Conservation (phyloP, 2,888 invertebrate species). For the Eupithecia inturbata region DNA sequence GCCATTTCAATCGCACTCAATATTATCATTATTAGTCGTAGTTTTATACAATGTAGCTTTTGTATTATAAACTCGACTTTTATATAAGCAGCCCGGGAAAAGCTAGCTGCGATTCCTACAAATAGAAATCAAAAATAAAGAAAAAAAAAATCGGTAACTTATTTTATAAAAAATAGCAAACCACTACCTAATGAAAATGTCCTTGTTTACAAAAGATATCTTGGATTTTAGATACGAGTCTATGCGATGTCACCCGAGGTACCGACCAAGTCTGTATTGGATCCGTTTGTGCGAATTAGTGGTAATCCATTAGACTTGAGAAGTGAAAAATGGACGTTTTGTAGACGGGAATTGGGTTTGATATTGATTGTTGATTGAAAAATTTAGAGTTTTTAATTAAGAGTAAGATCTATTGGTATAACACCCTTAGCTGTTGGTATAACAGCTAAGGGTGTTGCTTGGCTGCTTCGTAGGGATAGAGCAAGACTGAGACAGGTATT, state of each 20-base stretch:
- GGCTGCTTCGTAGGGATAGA: not conserved
- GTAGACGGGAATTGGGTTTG: conserved; percentile 6
- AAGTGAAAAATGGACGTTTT: conserved; percentile 17
- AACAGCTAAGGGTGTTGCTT: not conserved
- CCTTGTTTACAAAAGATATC: not conserved
- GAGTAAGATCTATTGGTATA: not conserved
- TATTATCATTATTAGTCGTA: too few relatives aligned
- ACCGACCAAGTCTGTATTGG: not conserved
- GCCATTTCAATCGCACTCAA: too few relatives aligned
- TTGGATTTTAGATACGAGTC: not conserved
- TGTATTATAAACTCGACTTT: too few relatives aligned
- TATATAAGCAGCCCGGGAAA: too few relatives aligned
- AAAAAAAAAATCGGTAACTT: too few relatives aligned
- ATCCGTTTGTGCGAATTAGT: conserved; percentile 10
- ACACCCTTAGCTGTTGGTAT: too few relatives aligned
- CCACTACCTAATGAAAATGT: not conserved
- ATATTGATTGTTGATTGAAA: conserved; percentile 1
- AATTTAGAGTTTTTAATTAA: conserved; percentile 6
- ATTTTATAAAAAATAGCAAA: too few relatives aligned
- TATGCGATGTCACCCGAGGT: not conserved
- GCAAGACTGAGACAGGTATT: not conserved
- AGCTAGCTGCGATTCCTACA: too few relatives aligned
- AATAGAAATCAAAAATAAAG: too few relatives aligned
- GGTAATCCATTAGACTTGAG: not conserved
- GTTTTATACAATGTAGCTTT: too few relatives aligned